Evolutionary conservation across 1,140 invertebrate species (phyloP), one percentile per base, ranked within the genome.

Genomic region (Venustaconcha ellipsiformis): DNA sequence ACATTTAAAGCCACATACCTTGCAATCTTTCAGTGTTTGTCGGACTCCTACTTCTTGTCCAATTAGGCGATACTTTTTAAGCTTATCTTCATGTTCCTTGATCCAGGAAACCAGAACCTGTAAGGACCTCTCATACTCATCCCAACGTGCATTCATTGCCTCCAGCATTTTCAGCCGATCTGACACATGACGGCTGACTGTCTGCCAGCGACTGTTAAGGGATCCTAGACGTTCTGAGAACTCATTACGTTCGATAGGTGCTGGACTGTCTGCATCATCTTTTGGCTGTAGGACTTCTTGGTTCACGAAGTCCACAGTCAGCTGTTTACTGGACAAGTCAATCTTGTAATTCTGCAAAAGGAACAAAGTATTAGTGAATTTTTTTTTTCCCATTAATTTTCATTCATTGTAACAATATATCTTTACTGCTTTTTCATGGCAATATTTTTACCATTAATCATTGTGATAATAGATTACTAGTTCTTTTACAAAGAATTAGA

Each of bases 221-320:
- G 83, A 70, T 12, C 82, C 83, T 0, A 89, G 82, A 56, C 84
- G 80, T 68, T 88, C 87, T 4, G 86, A 87, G 76, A 88, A 88
- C 6, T 88, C 75, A 56, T 77, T 77, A 30, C 63, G 60, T 30
- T 77, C 75, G n/a, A 70, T 66, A n/a, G 75, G 75, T 59, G 75
- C 70, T n/a, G 69, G 75, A 37, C 75, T 64, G 23, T 75, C 69
- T 14, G 69, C 30, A 2, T 72, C 67, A 18, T 78, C 76, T 58
- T 71, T 79, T n/a, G 80, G 79, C 66, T 84, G 82, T 20, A 85
- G 73, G 2, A 83, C 80, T 37, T 77, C 72, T 74, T 89, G 86
- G 80, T 89, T 88, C 56, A 89, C 87, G 80, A 89, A 89, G 75
- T 88, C 86, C 59, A 88, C 75, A 3, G 86, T 87, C 58, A 89